Percentiles rank a stretch among this genome's conserved stretches.
Evolutionary conservation across 2,888 invertebrate species (phyloP).

Genomic region (Kuschelorhynchus macadamiae): DNA sequence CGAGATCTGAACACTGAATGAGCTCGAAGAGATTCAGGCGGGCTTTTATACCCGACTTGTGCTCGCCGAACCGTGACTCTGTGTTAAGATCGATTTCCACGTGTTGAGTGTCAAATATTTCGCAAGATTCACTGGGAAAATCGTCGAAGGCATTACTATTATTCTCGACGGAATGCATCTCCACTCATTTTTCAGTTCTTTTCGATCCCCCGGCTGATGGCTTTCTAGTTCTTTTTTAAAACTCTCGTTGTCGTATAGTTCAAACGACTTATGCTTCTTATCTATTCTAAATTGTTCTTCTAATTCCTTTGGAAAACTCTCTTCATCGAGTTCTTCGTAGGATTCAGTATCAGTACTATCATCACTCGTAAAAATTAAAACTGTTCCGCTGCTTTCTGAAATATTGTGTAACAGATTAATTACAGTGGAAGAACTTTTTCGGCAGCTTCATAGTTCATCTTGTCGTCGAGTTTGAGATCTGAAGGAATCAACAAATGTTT

Average conservation of each 20-base stretch:
- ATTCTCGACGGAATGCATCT: neutral
- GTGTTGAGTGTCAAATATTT: neutral
- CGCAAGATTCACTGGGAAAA: slow-evolving; percentile 2
- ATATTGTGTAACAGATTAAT: neutral
- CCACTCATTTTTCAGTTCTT: neutral
- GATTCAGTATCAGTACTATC: neutral
- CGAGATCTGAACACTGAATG: too few relatives aligned
- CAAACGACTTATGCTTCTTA: neutral
- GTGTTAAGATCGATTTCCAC: too few relatives aligned
- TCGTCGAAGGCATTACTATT: too few relatives aligned
- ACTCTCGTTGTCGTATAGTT: too few relatives aligned
- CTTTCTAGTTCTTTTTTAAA: too few relatives aligned
- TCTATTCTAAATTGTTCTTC: neutral
- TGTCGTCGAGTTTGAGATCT: too few relatives aligned
- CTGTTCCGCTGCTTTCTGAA: neutral
- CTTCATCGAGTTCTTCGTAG: neutral
- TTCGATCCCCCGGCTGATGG: neutral
- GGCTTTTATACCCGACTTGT: too few relatives aligned
- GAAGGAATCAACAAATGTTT: too few relatives aligned
- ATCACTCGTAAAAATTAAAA: neutral
- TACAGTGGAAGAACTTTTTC: neutral
- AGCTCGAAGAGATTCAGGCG: too few relatives aligned
- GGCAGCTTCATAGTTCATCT: too few relatives aligned
- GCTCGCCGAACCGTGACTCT: too few relatives aligned
- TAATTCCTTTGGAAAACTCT: neutral